Evolutionary conservation across 1,140 invertebrate species (phyloP), one percentile per base, ranked within the genome.

Genomic region (Mycetomoellerius zeteki): DNA sequence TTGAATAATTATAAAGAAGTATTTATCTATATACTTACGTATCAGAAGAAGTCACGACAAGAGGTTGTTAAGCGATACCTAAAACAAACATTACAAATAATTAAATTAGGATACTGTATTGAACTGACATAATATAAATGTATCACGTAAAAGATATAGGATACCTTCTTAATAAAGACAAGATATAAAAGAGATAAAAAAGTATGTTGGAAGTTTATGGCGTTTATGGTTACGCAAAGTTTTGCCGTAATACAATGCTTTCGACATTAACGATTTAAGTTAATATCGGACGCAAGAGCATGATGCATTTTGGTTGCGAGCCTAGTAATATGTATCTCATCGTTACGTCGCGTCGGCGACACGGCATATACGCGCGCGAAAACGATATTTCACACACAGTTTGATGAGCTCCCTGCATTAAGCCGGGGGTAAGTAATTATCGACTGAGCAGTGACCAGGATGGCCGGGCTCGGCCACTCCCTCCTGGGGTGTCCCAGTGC

Each of bases 371-470:
- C 73, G 87, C 89, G 86, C 88, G 88, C 72, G 89, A 92, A 92
- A 91, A 89, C 89, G 88, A 91, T 90, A 93, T 89, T 92, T 92
- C 81, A 91, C 90, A 89, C 73, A 80, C 81, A 91, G 86, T 89
- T 91, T 92, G 91, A 91, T 92, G 91, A 93, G 91, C 91, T 90
- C 78, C 89, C 82, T 88, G 87, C 91, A 92, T 94, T 92, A 93
- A 93, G 87, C 90, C 73, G 87, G 88, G 92, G 90, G 89, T 93
- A 93, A 93, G 93, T 94, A 94, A 94, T 94, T 94, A 94, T 94
- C 89, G 91, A 92, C 92, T 93, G 90, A 93, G 90, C 93, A 92
- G 81, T 85, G 85, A 85, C 88, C 91, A 92, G 90, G 88, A 91
- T 92, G 89, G 86, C 84, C 86, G 87, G 86, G 84, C 50, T 85